Evolutionary conservation across 2,888 invertebrate genomes (phyloP).

Genomic region (Eristalinus sepulchralis): DNA sequence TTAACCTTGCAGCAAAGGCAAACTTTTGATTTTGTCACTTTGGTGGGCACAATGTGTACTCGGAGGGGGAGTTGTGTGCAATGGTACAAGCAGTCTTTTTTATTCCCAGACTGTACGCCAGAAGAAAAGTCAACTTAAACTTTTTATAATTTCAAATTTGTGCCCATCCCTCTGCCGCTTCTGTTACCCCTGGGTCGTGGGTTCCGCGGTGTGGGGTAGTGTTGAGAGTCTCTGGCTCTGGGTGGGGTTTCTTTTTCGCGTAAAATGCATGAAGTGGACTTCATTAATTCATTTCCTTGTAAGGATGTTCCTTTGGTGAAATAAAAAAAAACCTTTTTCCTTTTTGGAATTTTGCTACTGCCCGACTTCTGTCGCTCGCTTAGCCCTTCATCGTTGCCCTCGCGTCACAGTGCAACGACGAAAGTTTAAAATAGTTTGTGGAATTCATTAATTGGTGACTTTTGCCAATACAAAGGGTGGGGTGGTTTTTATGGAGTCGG

Average conservation of each 20-base stretch:
- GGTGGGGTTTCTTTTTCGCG: neutral
- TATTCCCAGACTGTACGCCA: slow-evolving; percentile 1
- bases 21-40: slow-evolving; percentile 35
- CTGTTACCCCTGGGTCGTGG: neutral
- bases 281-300: slow-evolving; percentile 39
- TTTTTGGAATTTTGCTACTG: neutral
- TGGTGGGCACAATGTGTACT: neutral
- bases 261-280: neutral
- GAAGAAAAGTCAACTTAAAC: slow-evolving; percentile 28
- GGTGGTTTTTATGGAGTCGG: neutral
- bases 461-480: slow-evolving; percentile 1
- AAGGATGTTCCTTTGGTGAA: slow-evolving; percentile 12
- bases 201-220: neutral
- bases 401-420: neutral
- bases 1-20: neutral
- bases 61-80: neutral
- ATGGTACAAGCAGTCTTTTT: neutral
- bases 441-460: slow-evolving; percentile 40
- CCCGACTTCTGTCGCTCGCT: neutral
- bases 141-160: slow-evolving; percentile 37
- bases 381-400: neutral
- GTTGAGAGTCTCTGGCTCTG: too few relatives aligned
- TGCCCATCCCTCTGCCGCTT: neutral
- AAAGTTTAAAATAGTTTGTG: slow-evolving; percentile 39
- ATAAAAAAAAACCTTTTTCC: slow-evolving; percentile 6